Evolutionary conservation across 1,140 invertebrate species (phyloP).

Genomic region (Pseudomyrmex flavicornis): DNA sequence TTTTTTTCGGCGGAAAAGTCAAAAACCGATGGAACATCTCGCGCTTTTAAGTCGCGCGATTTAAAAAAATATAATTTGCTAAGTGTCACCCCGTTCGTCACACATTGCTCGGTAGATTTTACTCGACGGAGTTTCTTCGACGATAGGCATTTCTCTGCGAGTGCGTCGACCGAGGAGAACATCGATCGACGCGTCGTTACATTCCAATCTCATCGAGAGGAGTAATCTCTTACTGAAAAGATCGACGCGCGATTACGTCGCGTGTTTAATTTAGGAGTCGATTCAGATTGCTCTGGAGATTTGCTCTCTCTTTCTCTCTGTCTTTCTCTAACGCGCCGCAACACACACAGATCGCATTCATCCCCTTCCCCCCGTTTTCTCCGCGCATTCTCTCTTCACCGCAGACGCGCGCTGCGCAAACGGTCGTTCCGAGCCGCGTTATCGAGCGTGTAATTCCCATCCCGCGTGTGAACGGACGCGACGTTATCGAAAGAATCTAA

Average conservation of each 20-base stretch:
- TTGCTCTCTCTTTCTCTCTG: not conserved
- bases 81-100: no score
- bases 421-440: constrained; percentile 25
- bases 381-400: constrained; percentile 10
- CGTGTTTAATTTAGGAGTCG: constrained; percentile 49
- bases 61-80: no score
- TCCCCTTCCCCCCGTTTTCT: not conserved
- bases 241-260: constrained; percentile 43
- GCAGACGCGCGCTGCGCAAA: not conserved
- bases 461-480: not conserved
- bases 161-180: not conserved
- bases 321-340: not conserved
- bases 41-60: not conserved
- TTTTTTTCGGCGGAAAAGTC: not conserved
- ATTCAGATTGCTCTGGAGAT: constrained; percentile 49
- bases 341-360: not conserved
- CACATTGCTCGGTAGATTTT: no score
- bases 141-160: no score
- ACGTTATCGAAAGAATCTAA: constrained; percentile 29
- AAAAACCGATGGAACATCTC: not conserved
- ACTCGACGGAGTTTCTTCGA: no score
- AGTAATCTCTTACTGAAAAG: constrained; percentile 56
- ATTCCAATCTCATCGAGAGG: constrained; percentile 32
- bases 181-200: constrained; percentile 11
- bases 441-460: constrained; percentile 39